These are phyloP conservation scores for Polypterus senegalus DNA, from an alignment of 2,113 vertebrate species.

Conservation along the genomic window DNA sequence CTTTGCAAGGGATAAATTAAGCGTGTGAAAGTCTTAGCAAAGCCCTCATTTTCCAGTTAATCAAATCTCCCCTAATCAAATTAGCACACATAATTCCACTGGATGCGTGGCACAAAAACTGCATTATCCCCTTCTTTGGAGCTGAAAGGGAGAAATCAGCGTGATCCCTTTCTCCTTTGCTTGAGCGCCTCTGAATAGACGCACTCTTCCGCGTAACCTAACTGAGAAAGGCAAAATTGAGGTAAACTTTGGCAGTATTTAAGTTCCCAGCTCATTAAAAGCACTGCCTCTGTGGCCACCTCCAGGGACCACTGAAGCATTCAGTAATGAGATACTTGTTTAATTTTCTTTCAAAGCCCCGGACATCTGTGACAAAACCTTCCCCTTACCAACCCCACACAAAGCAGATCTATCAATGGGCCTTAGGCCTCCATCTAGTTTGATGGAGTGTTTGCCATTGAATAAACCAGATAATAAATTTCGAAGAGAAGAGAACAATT, in stretches of 20 bases:
- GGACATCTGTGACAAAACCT: conserved; percentile 96
- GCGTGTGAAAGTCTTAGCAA: conserved; percentile 99
- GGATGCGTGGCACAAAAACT: conserved; percentile 95
- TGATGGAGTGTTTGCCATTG: conserved; percentile 99
- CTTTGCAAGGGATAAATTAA: conserved; percentile 99
- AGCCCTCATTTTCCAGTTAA: conserved; percentile 99
- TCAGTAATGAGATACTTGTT: conserved; percentile 99
- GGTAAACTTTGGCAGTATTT: conserved; percentile 92
- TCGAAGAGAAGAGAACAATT: conserved; percentile 92
- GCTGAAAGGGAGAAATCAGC: conserved; percentile 91
- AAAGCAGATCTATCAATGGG: conserved; percentile 94
- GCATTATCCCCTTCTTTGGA: conserved; percentile 92
- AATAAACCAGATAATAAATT: conserved; percentile 98
- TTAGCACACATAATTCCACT: conserved; percentile 99
- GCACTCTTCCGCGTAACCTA: conserved; percentile 59
- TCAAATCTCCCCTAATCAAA: conserved; percentile 99
- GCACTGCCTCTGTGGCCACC: conserved; percentile 83
- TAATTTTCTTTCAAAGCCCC: conserved; percentile 98
- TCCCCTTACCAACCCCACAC: conserved; percentile 75
- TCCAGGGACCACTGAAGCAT: conserved; percentile 94
- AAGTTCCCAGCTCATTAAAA: conserved; percentile 99
- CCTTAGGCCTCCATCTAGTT: conserved; percentile 84
- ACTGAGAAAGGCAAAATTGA: conserved; percentile 75
- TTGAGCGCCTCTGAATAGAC: conserved; percentile 85
- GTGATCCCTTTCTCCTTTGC: conserved; percentile 86